Base-by-base conservation (phyloP, 2,888 invertebrate species). In the Pseudoips prasinana region DNA sequence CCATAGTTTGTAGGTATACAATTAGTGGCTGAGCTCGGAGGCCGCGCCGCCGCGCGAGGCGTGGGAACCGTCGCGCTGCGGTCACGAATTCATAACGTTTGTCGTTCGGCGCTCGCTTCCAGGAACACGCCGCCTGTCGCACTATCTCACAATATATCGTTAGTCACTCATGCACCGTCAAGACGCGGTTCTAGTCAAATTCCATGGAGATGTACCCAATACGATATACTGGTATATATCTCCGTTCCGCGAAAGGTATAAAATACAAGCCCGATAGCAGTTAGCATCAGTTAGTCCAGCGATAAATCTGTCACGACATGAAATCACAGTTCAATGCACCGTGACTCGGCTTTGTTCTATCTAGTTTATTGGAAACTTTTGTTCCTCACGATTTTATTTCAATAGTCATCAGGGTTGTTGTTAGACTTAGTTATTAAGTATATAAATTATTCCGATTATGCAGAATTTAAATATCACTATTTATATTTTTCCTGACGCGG, bases 241-340 rank as follows among this genome's bases (percentile, higher is more conserved):
- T 20, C 32, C 27, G 39, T 73, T 73, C 74, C 48, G 43, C 68
- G 73, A 74, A 73, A 43, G 47, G 42, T 38, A 52, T 57, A 51
- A 62, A 46, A 56, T 54, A 58, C 42, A 41, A 44, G 29, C 35
- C 31, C 44, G 48, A 56, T 40, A 47, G 64, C 64, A 42, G 59
- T 56, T 61, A 59, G 46, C 49, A 52, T 62, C 64, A 52, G 56
- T 64, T 65, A 54, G 57, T 31, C 54, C 55, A 42, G 49, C 64
- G 57, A 78, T 80, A 78, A 78, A 79, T 78, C 75, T 76, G 72
- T 76, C 76, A 46, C 59, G 45, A 49, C 56, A 51, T 53, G 41
- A 56, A 56, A 59, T 57, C 59, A 51, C 47, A 64, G 73, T 67
- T 67, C 68, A 66, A 61, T 61, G 71, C 49, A 63, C 69, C 25